Conservation (phyloP, 2,888 invertebrate genomes). For the Ceramica pisi region DNA sequence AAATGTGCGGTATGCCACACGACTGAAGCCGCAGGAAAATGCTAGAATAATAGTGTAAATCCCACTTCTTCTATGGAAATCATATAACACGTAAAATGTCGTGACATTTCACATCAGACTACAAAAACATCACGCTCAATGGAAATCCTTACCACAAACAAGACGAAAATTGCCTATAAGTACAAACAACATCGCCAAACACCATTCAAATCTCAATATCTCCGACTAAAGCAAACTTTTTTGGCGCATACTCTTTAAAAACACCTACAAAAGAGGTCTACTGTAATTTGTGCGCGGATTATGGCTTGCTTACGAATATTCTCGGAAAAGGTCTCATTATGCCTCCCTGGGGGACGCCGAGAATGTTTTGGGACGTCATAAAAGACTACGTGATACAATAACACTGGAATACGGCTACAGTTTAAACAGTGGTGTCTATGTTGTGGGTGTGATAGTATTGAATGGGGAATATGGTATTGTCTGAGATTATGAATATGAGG, state of each 20-base stretch:
- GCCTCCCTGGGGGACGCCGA: slow-evolving; percentile 39
- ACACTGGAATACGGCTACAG: slow-evolving; percentile 41
- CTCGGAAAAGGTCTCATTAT: slow-evolving; percentile 60
- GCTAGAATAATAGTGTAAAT: not conserved
- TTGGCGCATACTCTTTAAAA: slow-evolving; percentile 41
- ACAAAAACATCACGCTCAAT: not conserved
- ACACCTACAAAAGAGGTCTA: slow-evolving; percentile 37
- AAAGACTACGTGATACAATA: slow-evolving; percentile 63
- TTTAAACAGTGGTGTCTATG: slow-evolving; percentile 39
- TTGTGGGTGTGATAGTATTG: slow-evolving; percentile 18
- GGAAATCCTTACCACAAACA: slow-evolving; percentile 5
- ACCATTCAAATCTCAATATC: slow-evolving; percentile 46
- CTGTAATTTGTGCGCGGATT: slow-evolving; percentile 54
- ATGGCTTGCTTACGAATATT: slow-evolving; percentile 58
- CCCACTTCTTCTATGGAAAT: not conserved
- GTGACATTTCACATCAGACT: slow-evolving; percentile 8
- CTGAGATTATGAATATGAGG: slow-evolving; percentile 6
- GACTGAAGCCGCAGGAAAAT: too few species aligned
- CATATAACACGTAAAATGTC: not conserved
- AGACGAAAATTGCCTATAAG: slow-evolving; percentile 23
- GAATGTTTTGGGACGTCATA: slow-evolving; percentile 63
- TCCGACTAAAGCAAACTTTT: slow-evolving; percentile 39
- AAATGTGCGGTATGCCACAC: too few species aligned
- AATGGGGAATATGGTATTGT: slow-evolving; percentile 22
- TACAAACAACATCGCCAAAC: slow-evolving; percentile 30